A percentile compares a stretch with the other conserved stretches of the same genome.
Evolutionary conservation across 2,113 vertebrate genomes (phyloP).

Genomic region (Raja brachyura): DNA sequence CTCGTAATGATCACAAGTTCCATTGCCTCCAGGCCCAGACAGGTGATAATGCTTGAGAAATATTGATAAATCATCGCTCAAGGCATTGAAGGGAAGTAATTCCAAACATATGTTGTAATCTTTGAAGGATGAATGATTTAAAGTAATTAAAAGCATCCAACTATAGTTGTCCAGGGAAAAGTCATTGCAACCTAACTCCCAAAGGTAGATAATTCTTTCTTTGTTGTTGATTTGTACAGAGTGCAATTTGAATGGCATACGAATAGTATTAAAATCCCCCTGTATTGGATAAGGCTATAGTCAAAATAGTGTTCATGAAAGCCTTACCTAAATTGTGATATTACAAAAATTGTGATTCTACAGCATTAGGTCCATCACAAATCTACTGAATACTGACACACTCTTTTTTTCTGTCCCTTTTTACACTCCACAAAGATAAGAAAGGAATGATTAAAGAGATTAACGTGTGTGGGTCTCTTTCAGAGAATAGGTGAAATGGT

Average conservation of each 20-base stretch:
- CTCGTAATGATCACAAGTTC: slow-evolving; percentile 27
- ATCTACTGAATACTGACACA: no score
- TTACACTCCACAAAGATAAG: no score
- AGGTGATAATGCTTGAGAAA: slow-evolving; percentile 28
- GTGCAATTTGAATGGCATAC: background rate
- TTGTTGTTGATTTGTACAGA: slow-evolving; percentile 2
- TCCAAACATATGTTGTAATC: slow-evolving; percentile 43
- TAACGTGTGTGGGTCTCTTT: no score
- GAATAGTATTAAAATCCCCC: slow-evolving; percentile 20
- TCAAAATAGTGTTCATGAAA: no score
- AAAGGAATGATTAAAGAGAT: no score
- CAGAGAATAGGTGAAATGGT: no score
- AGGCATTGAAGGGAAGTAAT: slow-evolving; percentile 45
- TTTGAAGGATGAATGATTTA: slow-evolving; percentile 43
- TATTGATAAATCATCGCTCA: slow-evolving; percentile 42
- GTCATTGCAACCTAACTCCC: slow-evolving; percentile 41
- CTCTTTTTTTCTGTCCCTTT: no score
- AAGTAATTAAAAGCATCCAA: slow-evolving; percentile 50
- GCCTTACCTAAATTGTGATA: no score
- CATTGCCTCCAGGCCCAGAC: slow-evolving; percentile 1
- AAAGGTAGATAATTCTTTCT: background rate
- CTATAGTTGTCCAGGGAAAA: slow-evolving; percentile 47
- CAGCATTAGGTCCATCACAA: no score
- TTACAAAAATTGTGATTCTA: no score
- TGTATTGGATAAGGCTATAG: background rate